Evolutionary conservation across 2,113 vertebrate species (phyloP), one percentile per base, ranked within the genome.

Genomic region (Lepus timidus): DNA sequence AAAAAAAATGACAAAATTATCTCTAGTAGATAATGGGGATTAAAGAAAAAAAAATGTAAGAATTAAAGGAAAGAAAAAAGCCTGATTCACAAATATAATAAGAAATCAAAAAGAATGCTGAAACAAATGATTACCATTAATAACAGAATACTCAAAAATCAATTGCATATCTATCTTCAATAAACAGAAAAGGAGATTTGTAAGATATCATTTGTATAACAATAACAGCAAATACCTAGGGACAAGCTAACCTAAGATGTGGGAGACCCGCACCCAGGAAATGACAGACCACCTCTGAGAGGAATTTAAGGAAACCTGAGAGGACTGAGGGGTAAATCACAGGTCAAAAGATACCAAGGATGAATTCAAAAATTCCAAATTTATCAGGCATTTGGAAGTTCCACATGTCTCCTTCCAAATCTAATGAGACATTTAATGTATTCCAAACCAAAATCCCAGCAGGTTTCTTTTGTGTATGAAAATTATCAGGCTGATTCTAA

Each of bases 61-160:
- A 88, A 70, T 67, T 88, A 76, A 68, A 84, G 44, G 22, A 83
- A 87, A 81, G 25, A 92, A 83, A 74, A n/a, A 44, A 80, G 94
- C 80, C 0, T 29, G 10, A 90, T 84, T 85, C 79, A 89, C 27
- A 67, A 25, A 88, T 27, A 90, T 27, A 19, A 89, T 61, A 27
- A 83, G 62, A 89, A 65, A 71, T 85, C 23, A 89, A 92, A 88
- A 88, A 85, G 17, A 82, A 81, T 33, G 31, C 85, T 51, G 68
- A 74, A 91, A 64, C 11, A 82, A 55, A 44, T 9, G 4, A 67
- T 64, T 68, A 61, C 36, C 44, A 85, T 85, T 33, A 87, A n/a
- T 64, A 91, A 58, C 2, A 14, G 33, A 71, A 65, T 12, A 82
- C 7, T 71, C 62, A 61, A 94, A 92, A 92, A 75, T 86, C 80